Conservation (phyloP, 2,113 vertebrate species). For the Alethe castanea region DNA sequence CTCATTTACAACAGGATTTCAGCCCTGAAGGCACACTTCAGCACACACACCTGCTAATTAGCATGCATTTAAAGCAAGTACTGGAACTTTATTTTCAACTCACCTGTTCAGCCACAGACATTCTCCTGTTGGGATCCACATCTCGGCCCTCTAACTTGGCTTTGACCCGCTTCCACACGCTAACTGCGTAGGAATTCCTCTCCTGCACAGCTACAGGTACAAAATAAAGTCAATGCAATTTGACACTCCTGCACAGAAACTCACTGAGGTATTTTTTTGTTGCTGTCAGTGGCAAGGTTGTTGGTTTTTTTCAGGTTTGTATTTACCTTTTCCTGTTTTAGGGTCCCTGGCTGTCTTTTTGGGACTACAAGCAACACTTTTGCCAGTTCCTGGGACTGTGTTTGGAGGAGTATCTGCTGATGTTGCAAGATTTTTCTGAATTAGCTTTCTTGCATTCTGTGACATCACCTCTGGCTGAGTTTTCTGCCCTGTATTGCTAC, state of each 20-base stretch:
- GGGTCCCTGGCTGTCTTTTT: constrained; percentile 96
- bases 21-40: not conserved
- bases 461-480: constrained; percentile 97
- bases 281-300: not conserved
- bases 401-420: constrained; percentile 94
- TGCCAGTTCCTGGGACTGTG: constrained; percentile 81
- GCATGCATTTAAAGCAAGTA: not conserved
- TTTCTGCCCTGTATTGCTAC: constrained; percentile 89
- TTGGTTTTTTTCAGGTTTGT: not conserved
- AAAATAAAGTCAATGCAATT: not conserved
- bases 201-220: constrained; percentile 89
- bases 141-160: constrained; percentile 98
- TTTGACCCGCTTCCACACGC: constrained; percentile 99
- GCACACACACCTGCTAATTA: not conserved
- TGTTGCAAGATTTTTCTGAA: constrained; percentile 90
- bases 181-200: constrained; percentile 98
- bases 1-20: not conserved
- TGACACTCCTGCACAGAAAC: not conserved
- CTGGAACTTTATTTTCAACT: not conserved
- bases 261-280: not conserved
- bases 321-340: constrained; percentile 96
- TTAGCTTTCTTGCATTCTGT: constrained; percentile 90
- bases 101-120: constrained; percentile 98
- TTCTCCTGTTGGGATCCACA: constrained; percentile 93
- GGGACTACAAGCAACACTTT: constrained; percentile 91